These are phyloP conservation scores for Pseudochromis fuscus DNA, from an alignment of 2,797 vertebrate genomes.

Conservation along the genomic window DNA sequence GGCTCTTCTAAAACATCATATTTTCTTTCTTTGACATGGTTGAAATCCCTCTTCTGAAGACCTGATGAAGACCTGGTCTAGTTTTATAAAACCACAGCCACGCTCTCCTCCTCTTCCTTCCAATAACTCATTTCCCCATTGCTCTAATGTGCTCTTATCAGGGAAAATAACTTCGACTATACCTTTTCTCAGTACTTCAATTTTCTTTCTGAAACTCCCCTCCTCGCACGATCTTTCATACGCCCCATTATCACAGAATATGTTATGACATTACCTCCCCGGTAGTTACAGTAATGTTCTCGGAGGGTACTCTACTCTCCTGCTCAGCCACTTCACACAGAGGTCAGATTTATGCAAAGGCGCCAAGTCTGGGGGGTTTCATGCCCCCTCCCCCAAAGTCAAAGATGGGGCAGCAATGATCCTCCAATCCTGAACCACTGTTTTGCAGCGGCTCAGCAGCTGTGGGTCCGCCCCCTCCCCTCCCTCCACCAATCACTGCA, in stretches of 20 bases:
- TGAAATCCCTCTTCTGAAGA: neutral
- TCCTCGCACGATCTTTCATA: neutral
- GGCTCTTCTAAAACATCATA: conserved; percentile 7
- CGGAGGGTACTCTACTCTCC: conserved; percentile 6
- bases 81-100: conserved; percentile 6
- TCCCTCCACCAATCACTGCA: no score
- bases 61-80: conserved; percentile 20
- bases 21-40: conserved; percentile 12
- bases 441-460: no score
- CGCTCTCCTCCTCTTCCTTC: conserved; percentile 5
- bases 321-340: conserved; percentile 26
- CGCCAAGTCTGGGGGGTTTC: no score
- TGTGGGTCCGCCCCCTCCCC: no score
- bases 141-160: conserved; percentile 41
- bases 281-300: conserved; percentile 34
- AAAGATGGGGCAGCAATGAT: no score
- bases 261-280: conserved; percentile 24
- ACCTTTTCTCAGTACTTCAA: conserved; percentile 17
- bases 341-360: no score
- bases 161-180: conserved; percentile 29
- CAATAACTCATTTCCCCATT: conserved; percentile 21
- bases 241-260: conserved; percentile 35
- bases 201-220: conserved; percentile 15
- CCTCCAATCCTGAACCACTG: no score
- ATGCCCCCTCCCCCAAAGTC: no score